Conservation (phyloP, 2,113 vertebrate species). For the Pavo muticus region DNA sequence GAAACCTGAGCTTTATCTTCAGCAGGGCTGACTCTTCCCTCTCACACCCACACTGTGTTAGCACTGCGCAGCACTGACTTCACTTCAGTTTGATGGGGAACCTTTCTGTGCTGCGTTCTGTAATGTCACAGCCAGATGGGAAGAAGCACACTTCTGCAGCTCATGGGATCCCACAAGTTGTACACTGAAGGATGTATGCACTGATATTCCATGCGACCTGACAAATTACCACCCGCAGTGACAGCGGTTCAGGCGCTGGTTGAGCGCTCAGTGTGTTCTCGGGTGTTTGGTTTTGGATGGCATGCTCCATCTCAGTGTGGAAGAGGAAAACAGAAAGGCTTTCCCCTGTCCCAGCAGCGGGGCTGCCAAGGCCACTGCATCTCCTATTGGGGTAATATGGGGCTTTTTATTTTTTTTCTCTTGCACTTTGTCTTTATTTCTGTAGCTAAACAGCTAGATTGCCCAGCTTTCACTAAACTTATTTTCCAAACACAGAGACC, state of each 20-base stretch:
- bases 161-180: not conserved
- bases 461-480: not conserved
- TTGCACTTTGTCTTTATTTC: not conserved
- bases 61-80: not conserved
- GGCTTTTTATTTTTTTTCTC: not conserved
- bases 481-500: not conserved
- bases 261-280: not conserved
- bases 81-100: fast-evolving
- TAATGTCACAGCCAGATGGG: not conserved
- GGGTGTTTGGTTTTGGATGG: not conserved
- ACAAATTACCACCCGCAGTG: not conserved
- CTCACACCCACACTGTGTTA: not conserved
- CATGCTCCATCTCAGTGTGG: not conserved
- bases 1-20: not conserved
- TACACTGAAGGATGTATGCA: not conserved
- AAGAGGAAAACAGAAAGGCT: not conserved
- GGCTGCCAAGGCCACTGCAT: not conserved
- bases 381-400: not conserved
- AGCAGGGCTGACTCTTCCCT: not conserved
- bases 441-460: not conserved
- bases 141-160: not conserved
- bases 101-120: not conserved
- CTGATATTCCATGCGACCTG: not conserved
- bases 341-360: not conserved
- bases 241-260: not conserved